These are phyloP conservation scores for Phylloscopus whistleri DNA, from an alignment of 2,113 vertebrate genomes.

Conservation along the genomic window DNA sequence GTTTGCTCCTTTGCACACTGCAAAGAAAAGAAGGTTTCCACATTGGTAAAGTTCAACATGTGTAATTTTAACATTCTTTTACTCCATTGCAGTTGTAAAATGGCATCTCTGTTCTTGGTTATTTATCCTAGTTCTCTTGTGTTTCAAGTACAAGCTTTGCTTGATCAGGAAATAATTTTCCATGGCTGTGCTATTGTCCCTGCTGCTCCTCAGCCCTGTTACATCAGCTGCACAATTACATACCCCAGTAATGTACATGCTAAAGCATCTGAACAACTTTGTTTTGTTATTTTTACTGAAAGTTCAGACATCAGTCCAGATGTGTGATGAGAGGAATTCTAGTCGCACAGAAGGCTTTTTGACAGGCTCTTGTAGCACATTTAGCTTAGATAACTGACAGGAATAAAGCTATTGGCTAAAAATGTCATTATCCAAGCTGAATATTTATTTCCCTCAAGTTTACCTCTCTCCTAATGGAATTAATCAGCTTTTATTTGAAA, in stretches of 20 bases:
- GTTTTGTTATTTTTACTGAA: conserved; percentile 7
- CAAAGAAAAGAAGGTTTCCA: not conserved
- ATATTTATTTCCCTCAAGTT: not conserved
- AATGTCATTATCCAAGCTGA: not conserved
- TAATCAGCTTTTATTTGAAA: not conserved
- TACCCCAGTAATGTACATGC: not conserved
- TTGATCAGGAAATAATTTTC: not conserved
- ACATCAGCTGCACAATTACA: not conserved
- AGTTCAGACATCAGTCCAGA: conserved; percentile 17
- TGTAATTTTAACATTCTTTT: not conserved
- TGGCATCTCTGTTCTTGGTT: not conserved
- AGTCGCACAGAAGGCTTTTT: not conserved
- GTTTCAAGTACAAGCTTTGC: not conserved
- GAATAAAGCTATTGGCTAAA: conserved; percentile 11
- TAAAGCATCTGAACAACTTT: not conserved
- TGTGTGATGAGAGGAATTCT: not conserved
- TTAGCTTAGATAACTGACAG: not conserved
- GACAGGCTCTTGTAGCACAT: not conserved
- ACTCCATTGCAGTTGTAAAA: not conserved
- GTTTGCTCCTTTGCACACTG: not conserved
- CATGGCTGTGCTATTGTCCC: not conserved
- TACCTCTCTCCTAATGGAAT: not conserved
- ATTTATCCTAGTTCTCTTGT: not conserved
- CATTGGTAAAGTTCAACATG: not conserved
- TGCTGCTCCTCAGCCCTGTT: not conserved